A percentile compares a stretch with the other conserved stretches of the same genome.
phyloP scores from a whole-genome alignment of 2,113 vertebrate species.

The Physeter macrocephalus region DNA sequence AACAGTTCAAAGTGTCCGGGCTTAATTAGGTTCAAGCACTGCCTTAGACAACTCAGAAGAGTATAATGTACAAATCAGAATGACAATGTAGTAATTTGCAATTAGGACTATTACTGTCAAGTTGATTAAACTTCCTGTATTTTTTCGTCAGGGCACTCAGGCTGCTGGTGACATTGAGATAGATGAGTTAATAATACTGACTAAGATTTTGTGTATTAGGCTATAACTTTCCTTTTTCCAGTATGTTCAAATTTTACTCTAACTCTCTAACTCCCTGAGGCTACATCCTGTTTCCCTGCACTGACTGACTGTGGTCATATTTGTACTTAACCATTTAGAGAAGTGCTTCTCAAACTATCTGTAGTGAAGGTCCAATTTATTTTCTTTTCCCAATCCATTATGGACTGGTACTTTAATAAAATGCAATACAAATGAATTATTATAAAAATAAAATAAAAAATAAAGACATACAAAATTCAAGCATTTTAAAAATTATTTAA shows the following conservation, averaged over 20 bases:
- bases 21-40: background rate
- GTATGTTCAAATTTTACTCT: background rate
- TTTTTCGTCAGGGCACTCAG: background rate
- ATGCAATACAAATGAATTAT: background rate
- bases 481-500: background rate
- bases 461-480: background rate
- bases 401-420: background rate
- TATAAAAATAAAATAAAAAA: background rate
- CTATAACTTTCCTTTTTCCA: background rate
- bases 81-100: background rate
- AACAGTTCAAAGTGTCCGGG: background rate
- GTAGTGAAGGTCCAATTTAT: background rate
- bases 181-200: constrained; percentile 15
- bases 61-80: constrained; percentile 10
- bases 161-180: background rate
- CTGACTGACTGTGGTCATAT: background rate
- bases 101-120: constrained; percentile 21
- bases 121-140: constrained; percentile 32
- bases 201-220: background rate
- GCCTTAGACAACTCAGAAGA: background rate
- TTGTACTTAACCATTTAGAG: background rate
- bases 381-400: background rate
- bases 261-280: background rate
- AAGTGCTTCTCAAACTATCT: background rate
- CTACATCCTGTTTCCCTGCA: background rate